phyloP scores from a whole-genome alignment of 2,888 invertebrate species.

The Labia minor region DNA sequence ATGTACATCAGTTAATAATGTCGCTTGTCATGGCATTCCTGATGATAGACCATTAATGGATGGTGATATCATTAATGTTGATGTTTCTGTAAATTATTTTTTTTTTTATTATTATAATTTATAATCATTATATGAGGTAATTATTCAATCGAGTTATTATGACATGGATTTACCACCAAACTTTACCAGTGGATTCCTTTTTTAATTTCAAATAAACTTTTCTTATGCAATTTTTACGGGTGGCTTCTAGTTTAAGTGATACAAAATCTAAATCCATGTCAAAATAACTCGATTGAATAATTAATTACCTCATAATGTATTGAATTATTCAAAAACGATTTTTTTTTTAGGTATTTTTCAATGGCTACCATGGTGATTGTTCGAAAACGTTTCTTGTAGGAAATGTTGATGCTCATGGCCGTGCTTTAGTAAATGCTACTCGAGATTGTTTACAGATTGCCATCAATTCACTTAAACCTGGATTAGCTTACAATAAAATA shows the following conservation, averaged over 20 bases:
- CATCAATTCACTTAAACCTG: slow-evolving; percentile 44
- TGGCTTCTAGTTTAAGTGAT: too few relatives aligned
- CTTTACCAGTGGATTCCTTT: too few relatives aligned
- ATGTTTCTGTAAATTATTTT: slow-evolving; percentile 60
- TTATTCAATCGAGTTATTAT: too few relatives aligned
- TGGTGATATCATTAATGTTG: slow-evolving; percentile 86
- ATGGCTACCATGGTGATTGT: slow-evolving; percentile 87
- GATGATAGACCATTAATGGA: slow-evolving; percentile 65
- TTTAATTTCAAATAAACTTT: too few relatives aligned
- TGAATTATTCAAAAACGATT: too few relatives aligned
- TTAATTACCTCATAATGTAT: neutral
- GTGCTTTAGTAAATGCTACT: slow-evolving; percentile 56
- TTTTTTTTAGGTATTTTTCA: slow-evolving; percentile 52
- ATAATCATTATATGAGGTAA: neutral
- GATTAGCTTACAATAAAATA: slow-evolving; percentile 39
- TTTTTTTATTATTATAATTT: slow-evolving; percentile 29
- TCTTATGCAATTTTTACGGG: too few relatives aligned
- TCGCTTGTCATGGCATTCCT: slow-evolving; percentile 88
- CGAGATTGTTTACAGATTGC: slow-evolving; percentile 56
- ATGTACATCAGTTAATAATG: slow-evolving; percentile 85
- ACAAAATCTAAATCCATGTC: neutral
- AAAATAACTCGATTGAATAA: neutral
- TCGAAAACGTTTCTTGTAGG: slow-evolving; percentile 80
- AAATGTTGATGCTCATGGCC: slow-evolving; percentile 62
- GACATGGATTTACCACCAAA: too few relatives aligned